These are phyloP conservation scores for Potamilus streckersoni DNA, from an alignment of 1,140 invertebrate genomes.

Conservation along the genomic window DNA sequence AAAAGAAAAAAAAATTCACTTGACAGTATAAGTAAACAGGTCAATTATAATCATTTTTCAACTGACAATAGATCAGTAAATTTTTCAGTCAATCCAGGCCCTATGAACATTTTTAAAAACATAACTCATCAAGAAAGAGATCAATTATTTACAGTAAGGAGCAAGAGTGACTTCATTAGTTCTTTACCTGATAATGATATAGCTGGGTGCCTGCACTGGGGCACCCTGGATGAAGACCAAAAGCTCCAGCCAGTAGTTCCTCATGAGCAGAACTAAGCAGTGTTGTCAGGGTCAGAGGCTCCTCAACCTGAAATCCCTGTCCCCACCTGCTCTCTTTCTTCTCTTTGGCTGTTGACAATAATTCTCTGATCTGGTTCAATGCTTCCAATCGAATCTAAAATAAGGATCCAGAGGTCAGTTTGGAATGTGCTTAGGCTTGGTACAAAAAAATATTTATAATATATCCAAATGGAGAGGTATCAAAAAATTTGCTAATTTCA, in stretches of 20 bases:
- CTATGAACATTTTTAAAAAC: neutral
- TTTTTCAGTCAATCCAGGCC: neutral
- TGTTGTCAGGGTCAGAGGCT: slow-evolving; percentile 45
- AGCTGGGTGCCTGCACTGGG: slow-evolving; percentile 41
- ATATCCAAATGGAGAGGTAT: no score
- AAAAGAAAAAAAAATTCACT: no score
- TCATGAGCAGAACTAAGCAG: slow-evolving; percentile 70
- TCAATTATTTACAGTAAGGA: no score
- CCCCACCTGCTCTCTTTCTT: slow-evolving; percentile 38
- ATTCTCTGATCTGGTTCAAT: slow-evolving; percentile 69
- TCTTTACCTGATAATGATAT: slow-evolving; percentile 59
- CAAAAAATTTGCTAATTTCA: no score
- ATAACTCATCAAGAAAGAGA: no score
- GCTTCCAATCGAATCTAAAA: slow-evolving; percentile 70
- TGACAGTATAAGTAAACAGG: no score
- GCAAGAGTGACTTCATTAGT: no score
- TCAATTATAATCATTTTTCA: neutral
- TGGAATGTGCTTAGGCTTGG: no score
- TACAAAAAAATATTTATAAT: no score
- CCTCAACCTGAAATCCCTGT: slow-evolving; percentile 22
- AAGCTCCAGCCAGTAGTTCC: slow-evolving; percentile 74
- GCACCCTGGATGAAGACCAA: slow-evolving; percentile 68
- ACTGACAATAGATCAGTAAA: neutral
- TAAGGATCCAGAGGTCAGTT: neutral
- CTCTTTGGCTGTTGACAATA: slow-evolving; percentile 66